Conservation (phyloP, 2,888 invertebrate genomes). For the Nomada ruficornis region DNA sequence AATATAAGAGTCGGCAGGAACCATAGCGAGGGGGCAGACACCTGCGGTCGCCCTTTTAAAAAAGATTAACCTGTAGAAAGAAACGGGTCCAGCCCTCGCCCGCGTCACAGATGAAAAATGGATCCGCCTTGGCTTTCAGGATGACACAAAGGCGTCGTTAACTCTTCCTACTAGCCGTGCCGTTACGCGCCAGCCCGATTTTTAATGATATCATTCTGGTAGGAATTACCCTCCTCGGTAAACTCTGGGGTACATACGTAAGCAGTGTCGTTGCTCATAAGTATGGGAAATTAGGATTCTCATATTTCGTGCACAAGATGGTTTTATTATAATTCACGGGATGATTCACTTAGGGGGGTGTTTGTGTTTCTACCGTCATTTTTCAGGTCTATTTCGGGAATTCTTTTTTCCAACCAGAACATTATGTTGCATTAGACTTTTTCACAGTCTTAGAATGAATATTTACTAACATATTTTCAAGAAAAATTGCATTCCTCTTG, state of each 20-base stretch:
- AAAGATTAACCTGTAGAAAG: slow-evolving; percentile 79
- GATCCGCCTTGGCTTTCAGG: slow-evolving; percentile 49
- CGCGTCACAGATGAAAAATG: slow-evolving; percentile 78
- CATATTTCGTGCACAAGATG: background rate
- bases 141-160: slow-evolving; percentile 75
- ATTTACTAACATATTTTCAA: no score
- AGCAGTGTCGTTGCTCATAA: slow-evolving; percentile 17
- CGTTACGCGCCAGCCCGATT: slow-evolving; percentile 33
- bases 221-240: slow-evolving; percentile 19
- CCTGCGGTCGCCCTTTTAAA: slow-evolving; percentile 80
- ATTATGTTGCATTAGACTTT: no score
- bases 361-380: no score
- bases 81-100: slow-evolving; percentile 43
- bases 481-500: no score
- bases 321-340: slow-evolving; percentile 11
- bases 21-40: slow-evolving; percentile 60
- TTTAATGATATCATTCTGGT: slow-evolving; percentile 42
- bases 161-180: slow-evolving; percentile 55
- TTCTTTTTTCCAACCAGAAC: no score
- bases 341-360: no score
- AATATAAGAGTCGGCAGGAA: slow-evolving; percentile 64
- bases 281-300: slow-evolving; percentile 5
- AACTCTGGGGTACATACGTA: slow-evolving; percentile 15
- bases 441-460: no score
- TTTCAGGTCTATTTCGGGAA: no score